phyloP scores from a whole-genome alignment of 2,888 invertebrate species.

The Leptogaster cylindrica region DNA sequence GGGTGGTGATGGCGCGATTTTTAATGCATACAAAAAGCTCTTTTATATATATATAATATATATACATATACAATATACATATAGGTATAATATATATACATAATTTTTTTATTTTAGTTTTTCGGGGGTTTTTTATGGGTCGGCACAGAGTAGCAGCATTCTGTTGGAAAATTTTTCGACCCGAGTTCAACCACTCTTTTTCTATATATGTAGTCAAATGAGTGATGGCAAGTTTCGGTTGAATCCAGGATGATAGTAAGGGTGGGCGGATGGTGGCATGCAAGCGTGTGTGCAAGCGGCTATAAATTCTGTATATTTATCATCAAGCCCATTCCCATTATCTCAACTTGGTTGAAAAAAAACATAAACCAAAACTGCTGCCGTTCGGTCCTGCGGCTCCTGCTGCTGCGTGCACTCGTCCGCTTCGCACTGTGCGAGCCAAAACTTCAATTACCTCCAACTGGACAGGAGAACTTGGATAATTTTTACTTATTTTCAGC shows the following conservation, averaged over 20 bases:
- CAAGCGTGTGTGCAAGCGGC: neutral
- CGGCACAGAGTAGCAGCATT: conserved; percentile 14
- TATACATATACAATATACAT: too few relatives aligned
- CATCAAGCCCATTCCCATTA: conserved; percentile 26
- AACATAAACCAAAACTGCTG: too few relatives aligned
- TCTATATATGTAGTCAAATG: neutral
- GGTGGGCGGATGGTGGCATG: neutral
- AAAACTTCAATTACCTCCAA: conserved; percentile 17
- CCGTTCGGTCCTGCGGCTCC: too few relatives aligned
- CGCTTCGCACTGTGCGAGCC: neutral
- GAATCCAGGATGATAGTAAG: neutral
- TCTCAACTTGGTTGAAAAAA: too few relatives aligned
- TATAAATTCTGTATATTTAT: conserved; percentile 30
- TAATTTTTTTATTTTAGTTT: too few relatives aligned
- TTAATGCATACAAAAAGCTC: conserved; percentile 35
- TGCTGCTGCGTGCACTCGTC: too few relatives aligned
- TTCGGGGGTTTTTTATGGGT: conserved; percentile 7
- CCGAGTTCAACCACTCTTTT: conserved; percentile 28
- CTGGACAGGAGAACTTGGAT: conserved; percentile 15
- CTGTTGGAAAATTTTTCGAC: conserved; percentile 16
- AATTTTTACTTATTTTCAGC: conserved; percentile 35
- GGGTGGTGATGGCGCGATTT: conserved; percentile 39
- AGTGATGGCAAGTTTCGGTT: neutral
- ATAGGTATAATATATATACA: too few relatives aligned
- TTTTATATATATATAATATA: too few relatives aligned